Conservation (phyloP, 1,140 invertebrate species). For the Microplitis demolitor region DNA sequence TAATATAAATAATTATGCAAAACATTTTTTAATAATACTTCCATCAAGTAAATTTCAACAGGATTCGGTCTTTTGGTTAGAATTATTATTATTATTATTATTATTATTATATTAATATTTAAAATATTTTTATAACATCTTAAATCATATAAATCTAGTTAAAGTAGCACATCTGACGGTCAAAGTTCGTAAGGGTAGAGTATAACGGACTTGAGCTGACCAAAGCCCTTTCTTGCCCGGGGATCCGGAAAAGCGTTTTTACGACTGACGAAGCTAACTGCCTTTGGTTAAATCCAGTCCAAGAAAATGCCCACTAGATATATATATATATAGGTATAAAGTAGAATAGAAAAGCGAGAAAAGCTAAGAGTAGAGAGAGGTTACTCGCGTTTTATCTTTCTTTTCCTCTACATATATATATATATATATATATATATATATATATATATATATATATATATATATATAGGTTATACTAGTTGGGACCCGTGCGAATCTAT, state of each 20-base stretch:
- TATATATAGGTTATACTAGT: too few relatives aligned
- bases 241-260: constrained; percentile 17
- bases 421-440: too few relatives aligned
- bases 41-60: too few relatives aligned
- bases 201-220: constrained; percentile 13
- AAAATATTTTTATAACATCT: background rate
- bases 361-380: too few relatives aligned
- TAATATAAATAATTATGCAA: too few relatives aligned
- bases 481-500: background rate
- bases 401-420: background rate
- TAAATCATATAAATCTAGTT: constrained; percentile 1
- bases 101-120: too few relatives aligned
- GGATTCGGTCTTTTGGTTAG: too few relatives aligned
- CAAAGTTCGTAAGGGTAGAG: constrained; percentile 7
- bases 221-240: constrained; percentile 24
- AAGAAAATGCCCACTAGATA: background rate
- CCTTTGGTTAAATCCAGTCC: constrained; percentile 13
- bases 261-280: constrained; percentile 29
- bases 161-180: constrained; percentile 18
- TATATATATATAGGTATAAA: too few relatives aligned
- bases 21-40: too few relatives aligned
- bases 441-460: too few relatives aligned
- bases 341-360: too few relatives aligned
- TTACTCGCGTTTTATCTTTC: background rate
- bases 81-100: too few relatives aligned